A percentile compares a stretch with the other conserved stretches of the same genome.
These are phyloP conservation scores for Egretta garzetta DNA, from an alignment of 2,113 vertebrate genomes.

Conservation along the genomic window DNA sequence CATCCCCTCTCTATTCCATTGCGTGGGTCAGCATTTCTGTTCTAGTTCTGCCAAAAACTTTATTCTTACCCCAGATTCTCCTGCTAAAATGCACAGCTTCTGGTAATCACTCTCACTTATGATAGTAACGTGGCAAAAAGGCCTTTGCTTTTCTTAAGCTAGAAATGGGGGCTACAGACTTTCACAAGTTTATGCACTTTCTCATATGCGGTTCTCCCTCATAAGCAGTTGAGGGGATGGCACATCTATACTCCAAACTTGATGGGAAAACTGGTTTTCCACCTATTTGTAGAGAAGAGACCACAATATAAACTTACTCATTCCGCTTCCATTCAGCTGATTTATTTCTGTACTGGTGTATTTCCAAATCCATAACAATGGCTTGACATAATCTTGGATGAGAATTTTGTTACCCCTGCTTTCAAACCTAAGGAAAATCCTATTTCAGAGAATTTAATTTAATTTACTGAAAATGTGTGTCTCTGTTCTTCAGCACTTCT, in stretches of 20 bases:
- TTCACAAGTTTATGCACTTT: background rate
- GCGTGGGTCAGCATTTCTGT: background rate
- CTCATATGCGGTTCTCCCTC: background rate
- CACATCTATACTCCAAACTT: background rate
- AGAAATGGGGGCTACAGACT: background rate
- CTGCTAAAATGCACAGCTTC: background rate
- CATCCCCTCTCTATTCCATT: rapidly evolving
- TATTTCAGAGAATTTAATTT: background rate
- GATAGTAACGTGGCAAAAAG: background rate
- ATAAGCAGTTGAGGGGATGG: background rate
- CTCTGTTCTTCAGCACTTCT: slow-evolving; percentile 78
- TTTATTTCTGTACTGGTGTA: background rate
- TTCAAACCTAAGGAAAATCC: background rate
- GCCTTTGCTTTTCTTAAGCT: background rate
- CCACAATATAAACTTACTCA: background rate
- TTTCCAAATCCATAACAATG: background rate
- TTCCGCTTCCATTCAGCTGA: background rate
- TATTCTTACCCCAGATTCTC: background rate
- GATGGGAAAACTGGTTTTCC: background rate
- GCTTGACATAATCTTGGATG: background rate
- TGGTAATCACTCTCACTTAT: background rate
- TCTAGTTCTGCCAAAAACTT: background rate
- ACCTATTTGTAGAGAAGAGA: background rate
- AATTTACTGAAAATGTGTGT: background rate
- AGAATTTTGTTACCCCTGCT: background rate